Percentiles rank a stretch among this genome's conserved stretches.
Evolutionary conservation across 2,113 vertebrate genomes (phyloP).

Genomic region (Podocnemis expansa): DNA sequence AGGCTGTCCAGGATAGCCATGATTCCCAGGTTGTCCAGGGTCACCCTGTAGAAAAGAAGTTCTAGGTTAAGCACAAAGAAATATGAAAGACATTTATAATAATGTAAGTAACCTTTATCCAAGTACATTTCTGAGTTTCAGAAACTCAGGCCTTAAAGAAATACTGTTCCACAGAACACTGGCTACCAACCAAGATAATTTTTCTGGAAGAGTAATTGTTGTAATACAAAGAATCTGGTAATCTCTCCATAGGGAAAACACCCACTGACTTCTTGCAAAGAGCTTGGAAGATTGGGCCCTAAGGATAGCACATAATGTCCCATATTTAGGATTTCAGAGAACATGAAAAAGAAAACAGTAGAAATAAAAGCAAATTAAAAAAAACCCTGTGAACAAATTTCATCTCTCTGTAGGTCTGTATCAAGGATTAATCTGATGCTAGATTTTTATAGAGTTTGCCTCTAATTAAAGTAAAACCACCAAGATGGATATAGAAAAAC

Average conservation of each 20-base stretch:
- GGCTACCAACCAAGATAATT: neutral
- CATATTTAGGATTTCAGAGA: neutral
- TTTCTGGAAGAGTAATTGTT: neutral
- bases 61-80: neutral
- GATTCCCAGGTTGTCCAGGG: constrained; percentile 82
- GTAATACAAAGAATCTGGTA: neutral
- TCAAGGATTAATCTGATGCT: neutral
- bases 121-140: neutral
- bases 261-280: neutral
- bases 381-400: neutral
- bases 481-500: neutral
- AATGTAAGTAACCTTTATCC: neutral
- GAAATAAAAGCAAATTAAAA: neutral
- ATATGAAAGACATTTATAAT: neutral
- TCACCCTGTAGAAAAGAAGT: constrained; percentile 83
- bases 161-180: neutral
- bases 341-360: neutral
- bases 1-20: constrained; percentile 88
- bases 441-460: neutral
- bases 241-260: neutral
- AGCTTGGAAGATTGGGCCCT: neutral
- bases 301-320: neutral
- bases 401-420: neutral
- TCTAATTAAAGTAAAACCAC: neutral
- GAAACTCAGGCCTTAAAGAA: neutral